Percentiles rank a stretch among this genome's conserved stretches.
Conservation (phyloP, 2,113 vertebrate genomes). For the Cettia cetti region DNA sequence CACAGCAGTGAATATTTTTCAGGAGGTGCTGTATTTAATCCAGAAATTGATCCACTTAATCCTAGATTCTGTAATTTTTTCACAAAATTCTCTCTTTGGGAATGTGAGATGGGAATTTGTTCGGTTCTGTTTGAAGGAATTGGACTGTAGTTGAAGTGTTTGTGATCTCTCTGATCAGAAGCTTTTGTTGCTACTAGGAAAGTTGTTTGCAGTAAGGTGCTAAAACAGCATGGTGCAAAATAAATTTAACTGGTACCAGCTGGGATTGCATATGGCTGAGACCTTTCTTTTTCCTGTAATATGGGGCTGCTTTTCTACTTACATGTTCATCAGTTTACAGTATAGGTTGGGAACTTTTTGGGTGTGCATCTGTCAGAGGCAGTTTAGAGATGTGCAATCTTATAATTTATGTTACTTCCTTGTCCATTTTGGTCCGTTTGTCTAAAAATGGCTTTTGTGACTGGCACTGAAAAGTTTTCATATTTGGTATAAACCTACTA, state of each 20-base stretch:
- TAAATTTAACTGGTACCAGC: not conserved
- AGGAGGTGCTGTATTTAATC: conserved; percentile 78
- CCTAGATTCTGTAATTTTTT: not conserved
- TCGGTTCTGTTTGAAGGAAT: not conserved
- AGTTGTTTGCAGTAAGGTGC: not conserved
- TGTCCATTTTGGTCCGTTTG: not conserved
- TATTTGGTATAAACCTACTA: not conserved
- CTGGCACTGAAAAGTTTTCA: not conserved
- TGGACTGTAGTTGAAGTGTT: not conserved
- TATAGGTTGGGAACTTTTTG: not conserved
- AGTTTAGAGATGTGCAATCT: not conserved
- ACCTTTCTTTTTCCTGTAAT: not conserved
- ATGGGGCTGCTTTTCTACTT: not conserved
- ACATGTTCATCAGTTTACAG: not conserved
- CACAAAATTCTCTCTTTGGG: not conserved
- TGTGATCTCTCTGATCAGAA: not conserved
- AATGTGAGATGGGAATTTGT: not conserved
- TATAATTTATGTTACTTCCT: rapidly evolving
- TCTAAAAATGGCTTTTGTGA: not conserved
- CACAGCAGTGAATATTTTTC: conserved; percentile 87
- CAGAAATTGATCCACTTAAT: not conserved
- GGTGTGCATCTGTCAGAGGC: not conserved
- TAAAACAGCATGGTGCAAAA: not conserved
- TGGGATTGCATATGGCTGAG: not conserved
- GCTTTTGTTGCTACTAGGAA: not conserved